Percentiles rank a stretch among this genome's conserved stretches.
Conservation (phyloP, 2,888 invertebrate genomes). For the Ophion ventricosus region DNA sequence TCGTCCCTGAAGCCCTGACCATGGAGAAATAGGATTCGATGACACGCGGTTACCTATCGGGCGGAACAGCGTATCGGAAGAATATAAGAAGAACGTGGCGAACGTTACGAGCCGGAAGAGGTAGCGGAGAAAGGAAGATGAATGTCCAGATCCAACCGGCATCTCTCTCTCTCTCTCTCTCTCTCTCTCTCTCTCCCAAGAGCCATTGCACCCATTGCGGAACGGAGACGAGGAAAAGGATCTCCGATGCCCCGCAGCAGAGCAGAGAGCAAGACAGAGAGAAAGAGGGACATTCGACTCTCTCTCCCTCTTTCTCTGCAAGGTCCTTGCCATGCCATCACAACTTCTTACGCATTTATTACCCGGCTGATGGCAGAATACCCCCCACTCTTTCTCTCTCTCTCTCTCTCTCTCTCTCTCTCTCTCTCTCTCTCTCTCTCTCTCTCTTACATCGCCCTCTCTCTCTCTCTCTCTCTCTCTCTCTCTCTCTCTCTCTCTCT, state of each 20-base stretch:
- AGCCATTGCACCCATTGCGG: constrained; percentile 6
- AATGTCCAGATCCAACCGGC: constrained; percentile 58
- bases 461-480: constrained; percentile 36
- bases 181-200: neutral
- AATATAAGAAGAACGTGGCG: constrained; percentile 46
- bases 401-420: no score
- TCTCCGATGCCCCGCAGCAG: constrained; percentile 29
- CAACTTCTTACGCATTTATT: constrained; percentile 65
- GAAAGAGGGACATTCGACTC: neutral
- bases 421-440: constrained; percentile 42
- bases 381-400: no score
- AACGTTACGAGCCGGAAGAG: constrained; percentile 58
- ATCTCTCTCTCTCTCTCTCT: constrained; percentile 51
- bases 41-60: constrained; percentile 37
- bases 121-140: constrained; percentile 63
- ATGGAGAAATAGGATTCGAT: constrained; percentile 15
- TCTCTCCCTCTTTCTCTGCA: constrained; percentile 10
- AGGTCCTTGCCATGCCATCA: constrained; percentile 38
- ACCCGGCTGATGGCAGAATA: constrained; percentile 55
- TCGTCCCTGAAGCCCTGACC: constrained; percentile 3
- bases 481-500: constrained; percentile 21
- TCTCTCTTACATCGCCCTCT: constrained; percentile 32
- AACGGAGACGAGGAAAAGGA: constrained; percentile 52
- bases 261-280: neutral
- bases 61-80: constrained; percentile 43